Evolutionary conservation across 2,888 invertebrate species (phyloP), one percentile per base, ranked within the genome.

Genomic region (Baronia brevicornis): DNA sequence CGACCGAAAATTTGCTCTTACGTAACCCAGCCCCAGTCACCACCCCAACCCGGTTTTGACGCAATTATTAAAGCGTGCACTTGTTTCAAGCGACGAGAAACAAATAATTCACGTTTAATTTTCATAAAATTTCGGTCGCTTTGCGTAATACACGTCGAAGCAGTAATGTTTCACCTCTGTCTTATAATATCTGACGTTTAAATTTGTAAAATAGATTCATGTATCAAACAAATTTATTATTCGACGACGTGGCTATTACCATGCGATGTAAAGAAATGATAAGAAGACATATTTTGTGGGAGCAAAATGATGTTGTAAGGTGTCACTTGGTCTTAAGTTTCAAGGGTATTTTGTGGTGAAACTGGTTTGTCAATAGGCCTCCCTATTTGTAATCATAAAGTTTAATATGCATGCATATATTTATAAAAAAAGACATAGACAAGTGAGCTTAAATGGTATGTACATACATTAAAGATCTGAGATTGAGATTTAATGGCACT

Each of bases 301-400:
- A 68, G 73, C 68, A 55, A 58, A 52, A 52, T 49, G 52, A 62
- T 64, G 62, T 68, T 51, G 70, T 56, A 65, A 74, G 58, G 59
- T 70, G 71, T 70, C 69, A 67, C 53, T 60, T 62, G 51, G 54
- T 42, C 60, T 58, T 51, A 52, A 51, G 44, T 46, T 54, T 60
- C 74, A 75, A 75, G 75, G 74, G 64, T 67, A 56, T 46, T 47
- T 44, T 53, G 64, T 50, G 47, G 70, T 67, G 61, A 60, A 63
- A 70, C 75, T 50, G 54, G 74, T 72, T 66, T 53, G 51, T 51
- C 43, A 49, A 53, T 51, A 56, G 48, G 53, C 48, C 53, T 59
- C 54, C 51, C 24, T 14, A 28, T 27, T 21, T 15, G 18, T 14
- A 26, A 30, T 12, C 15, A 18, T 21, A 6, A 12, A 5, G 12